Conservation (phyloP, 2,888 invertebrate genomes). For the Tipula helvola region DNA sequence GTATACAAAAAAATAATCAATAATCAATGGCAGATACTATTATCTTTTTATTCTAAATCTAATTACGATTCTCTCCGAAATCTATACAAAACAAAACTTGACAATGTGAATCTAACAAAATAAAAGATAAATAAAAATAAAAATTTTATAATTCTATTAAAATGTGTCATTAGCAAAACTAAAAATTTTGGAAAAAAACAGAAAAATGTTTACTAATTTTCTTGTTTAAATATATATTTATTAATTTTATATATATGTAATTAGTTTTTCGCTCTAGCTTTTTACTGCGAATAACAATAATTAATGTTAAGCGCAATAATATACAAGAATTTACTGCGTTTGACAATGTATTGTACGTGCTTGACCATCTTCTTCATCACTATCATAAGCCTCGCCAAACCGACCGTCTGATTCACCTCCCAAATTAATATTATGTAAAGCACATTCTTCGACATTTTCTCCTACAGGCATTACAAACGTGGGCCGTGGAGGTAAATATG, state of each 20-base stretch:
- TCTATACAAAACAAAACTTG: background rate
- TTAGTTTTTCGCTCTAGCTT: background rate
- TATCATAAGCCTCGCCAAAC: constrained; percentile 59
- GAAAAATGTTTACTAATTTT: background rate
- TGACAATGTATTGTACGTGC: constrained; percentile 54
- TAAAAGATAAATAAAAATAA: background rate
- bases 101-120: background rate
- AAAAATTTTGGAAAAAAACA: background rate
- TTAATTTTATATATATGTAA: background rate
- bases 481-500: constrained; percentile 59
- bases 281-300: background rate
- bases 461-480: constrained; percentile 58
- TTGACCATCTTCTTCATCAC: constrained; percentile 49
- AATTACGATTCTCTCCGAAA: background rate
- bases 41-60: background rate
- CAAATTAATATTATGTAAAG: constrained; percentile 61
- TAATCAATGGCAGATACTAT: background rate
- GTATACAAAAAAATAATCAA: background rate
- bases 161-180: background rate
- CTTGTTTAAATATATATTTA: background rate
- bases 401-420: constrained; percentile 39
- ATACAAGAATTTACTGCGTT: constrained; percentile 48
- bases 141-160: background rate
- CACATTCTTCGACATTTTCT: constrained; percentile 78
- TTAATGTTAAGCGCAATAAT: background rate